phyloP scores from a whole-genome alignment of 2,888 invertebrate species.

The Tetranychus truncatus region DNA sequence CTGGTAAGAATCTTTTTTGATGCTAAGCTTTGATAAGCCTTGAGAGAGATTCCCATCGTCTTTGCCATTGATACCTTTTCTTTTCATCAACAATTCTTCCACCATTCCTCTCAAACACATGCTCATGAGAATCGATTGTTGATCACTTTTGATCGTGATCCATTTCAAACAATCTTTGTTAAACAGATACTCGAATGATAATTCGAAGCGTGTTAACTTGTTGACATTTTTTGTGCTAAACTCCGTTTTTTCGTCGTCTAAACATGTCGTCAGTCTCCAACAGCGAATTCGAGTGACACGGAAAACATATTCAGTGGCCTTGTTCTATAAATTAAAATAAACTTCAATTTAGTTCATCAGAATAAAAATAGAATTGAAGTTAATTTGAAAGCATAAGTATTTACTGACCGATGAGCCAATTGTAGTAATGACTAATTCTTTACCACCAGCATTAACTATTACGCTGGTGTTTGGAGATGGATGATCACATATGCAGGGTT shows the following conservation, averaged over 20 bases:
- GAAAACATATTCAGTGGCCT: constrained; percentile 62
- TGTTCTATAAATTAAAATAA: constrained; percentile 7
- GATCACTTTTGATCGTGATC: constrained; percentile 74
- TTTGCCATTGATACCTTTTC: constrained; percentile 30
- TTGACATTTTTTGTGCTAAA: neutral
- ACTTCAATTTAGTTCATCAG: neutral
- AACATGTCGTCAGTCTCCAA: constrained; percentile 73
- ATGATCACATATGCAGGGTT: constrained; percentile 54
- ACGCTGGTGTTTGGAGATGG: constrained; percentile 48
- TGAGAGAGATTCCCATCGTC: constrained; percentile 12
- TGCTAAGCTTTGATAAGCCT: neutral
- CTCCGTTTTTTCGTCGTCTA: constrained; percentile 24
- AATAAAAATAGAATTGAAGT: neutral
- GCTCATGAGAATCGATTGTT: constrained; percentile 77
- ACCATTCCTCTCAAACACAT: constrained; percentile 85
- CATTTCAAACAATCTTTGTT: constrained; percentile 76
- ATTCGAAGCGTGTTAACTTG: constrained; percentile 45
- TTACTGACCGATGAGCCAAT: constrained; percentile 25
- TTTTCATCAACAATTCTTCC: constrained; percentile 52
- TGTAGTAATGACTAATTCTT: constrained; percentile 52
- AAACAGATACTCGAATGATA: constrained; percentile 86
- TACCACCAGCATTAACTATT: constrained; percentile 61
- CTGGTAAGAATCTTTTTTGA: neutral
- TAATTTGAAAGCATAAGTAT: neutral
- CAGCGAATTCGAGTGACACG: constrained; percentile 89